Base-by-base conservation (phyloP, 1,140 invertebrate genomes). In the Eufriesea mexicana region DNA sequence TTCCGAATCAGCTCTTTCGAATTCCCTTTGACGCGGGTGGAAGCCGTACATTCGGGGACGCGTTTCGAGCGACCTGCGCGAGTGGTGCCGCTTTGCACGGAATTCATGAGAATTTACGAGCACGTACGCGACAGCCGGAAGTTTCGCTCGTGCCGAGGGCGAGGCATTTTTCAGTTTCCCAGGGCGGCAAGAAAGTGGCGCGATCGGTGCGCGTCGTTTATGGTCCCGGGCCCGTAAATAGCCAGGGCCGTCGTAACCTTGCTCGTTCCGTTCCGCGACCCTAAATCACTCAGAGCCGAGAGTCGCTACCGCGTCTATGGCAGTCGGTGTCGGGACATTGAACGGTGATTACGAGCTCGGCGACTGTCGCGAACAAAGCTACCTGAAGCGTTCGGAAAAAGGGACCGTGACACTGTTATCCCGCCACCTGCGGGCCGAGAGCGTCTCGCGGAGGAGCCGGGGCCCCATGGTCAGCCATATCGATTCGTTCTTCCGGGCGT, bases 221-320 rank as follows among this genome's bases (percentile, higher is more conserved):
- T 35, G 76, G 57, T 1, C 12, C 28, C 55, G 49, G 25, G 77
- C 18, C 42, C 57, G 73, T 86, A 87, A 87, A 87, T 84, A 86
- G 28, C 28, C 45, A 42, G 25, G 64, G 49, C 12, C 75, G 59
- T 76, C 85, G 84, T 84, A 79, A 83, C 76, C 64, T 72, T 62
- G 76, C 67, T 77, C 55, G 61, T 84, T 86, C 72, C 84, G 80
- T 74, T 76, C 35, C 85, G 73, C 70, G 67, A 47, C 55, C 45
- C 67, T 88, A 86, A 86, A 88, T 88, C 85, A 84, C 57, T 84
- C 76, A 70, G 25, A 66, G 55, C 35, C 45, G n/a, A n/a, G 18
- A 57, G 18, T 14, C 5, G 73, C 84, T 83, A 73, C 84, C 68
- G 79, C 54, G 23, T 66, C 66, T 47, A n/a, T 77, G 51, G 49